Percentiles rank a stretch among this genome's conserved stretches.
phyloP scores from a whole-genome alignment of 1,140 invertebrate genomes.

The Calliphora vicina region DNA sequence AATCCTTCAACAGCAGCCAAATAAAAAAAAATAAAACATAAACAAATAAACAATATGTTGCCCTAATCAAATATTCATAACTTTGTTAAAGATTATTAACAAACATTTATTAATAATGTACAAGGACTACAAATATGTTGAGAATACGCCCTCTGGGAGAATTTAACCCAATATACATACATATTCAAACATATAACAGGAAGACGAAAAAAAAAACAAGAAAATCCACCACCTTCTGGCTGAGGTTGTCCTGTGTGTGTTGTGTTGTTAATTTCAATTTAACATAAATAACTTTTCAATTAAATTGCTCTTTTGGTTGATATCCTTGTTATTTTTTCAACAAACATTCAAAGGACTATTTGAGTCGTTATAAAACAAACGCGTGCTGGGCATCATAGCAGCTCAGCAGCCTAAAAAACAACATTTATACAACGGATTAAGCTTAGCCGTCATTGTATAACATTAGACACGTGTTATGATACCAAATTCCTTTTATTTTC shows the following conservation, averaged over 20 bases:
- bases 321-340: background rate
- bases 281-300: conserved; percentile 9
- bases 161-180: background rate
- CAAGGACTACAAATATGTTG: background rate
- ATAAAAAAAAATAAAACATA: background rate
- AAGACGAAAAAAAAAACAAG: background rate
- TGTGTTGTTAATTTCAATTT: background rate
- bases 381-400: background rate
- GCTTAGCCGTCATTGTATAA: background rate
- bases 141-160: background rate
- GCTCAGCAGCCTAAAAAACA: background rate
- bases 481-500: background rate
- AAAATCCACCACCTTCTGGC: background rate
- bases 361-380: background rate
- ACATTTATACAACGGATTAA: background rate
- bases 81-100: conserved; percentile 1
- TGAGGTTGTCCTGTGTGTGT: background rate
- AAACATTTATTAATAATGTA: conserved; percentile 6
- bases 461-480: background rate
- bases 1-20: background rate
- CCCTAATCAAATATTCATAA: conserved; percentile 8
- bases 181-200: too few relatives aligned
- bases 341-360: background rate
- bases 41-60: background rate
- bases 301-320: background rate